These are phyloP conservation scores for Drosophila malerkotliana DNA, from an alignment of 1,140 invertebrate genomes.

Conservation along the genomic window DNA sequence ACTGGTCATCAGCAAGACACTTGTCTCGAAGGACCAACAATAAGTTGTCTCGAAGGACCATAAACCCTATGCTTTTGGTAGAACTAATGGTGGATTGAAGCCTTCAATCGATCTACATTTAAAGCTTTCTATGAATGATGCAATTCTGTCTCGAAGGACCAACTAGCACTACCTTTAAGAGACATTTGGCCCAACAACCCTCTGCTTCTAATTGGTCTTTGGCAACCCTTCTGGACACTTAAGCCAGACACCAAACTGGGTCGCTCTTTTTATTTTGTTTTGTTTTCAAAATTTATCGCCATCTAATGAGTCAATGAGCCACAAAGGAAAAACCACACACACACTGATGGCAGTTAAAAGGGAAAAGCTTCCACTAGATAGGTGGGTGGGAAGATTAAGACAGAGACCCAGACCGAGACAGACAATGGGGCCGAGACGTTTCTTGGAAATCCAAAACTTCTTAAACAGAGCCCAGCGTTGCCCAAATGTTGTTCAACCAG, in stretches of 20 bases:
- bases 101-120: too few species aligned
- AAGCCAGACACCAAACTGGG: slow-evolving; percentile 25
- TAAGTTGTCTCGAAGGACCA: too few species aligned
- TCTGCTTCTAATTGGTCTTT: background rate
- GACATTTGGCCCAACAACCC: background rate
- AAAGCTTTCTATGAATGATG: too few species aligned
- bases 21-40: too few species aligned
- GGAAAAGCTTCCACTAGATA: slow-evolving; percentile 4
- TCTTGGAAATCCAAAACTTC: slow-evolving; percentile 38
- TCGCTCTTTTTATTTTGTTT: slow-evolving; percentile 41
- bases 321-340: slow-evolving; percentile 41
- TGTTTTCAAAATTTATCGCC: slow-evolving; percentile 55
- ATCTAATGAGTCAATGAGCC: slow-evolving; percentile 71
- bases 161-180: too few species aligned
- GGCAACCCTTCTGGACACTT: background rate
- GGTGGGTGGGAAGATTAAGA: slow-evolving; percentile 14
- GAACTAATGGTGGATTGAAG: too few species aligned
- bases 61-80: too few species aligned
- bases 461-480: slow-evolving; percentile 58
- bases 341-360: slow-evolving; percentile 6
- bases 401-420: slow-evolving; percentile 12
- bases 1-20: too few species aligned
- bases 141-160: too few species aligned
- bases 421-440: slow-evolving; percentile 46
- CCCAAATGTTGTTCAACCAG: slow-evolving; percentile 50